Conservation (phyloP, 2,888 invertebrate species). For the Rhodophaea formosa region DNA sequence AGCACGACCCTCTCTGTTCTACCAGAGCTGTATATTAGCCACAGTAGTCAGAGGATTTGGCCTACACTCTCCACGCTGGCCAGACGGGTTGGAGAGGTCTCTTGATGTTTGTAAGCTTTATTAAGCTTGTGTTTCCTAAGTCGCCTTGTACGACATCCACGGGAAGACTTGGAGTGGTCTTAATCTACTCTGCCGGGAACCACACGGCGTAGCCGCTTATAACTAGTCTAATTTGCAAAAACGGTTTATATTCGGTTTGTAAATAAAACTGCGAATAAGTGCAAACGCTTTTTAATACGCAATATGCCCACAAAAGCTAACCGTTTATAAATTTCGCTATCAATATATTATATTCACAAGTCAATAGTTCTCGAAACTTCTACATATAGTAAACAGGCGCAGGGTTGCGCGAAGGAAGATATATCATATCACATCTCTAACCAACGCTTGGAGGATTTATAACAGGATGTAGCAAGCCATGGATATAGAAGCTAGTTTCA, state of each 20-base stretch:
- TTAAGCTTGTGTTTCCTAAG: too few species aligned
- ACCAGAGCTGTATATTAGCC: too few species aligned
- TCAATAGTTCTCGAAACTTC: conserved; percentile 40
- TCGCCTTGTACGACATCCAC: too few species aligned
- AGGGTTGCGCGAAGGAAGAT: conserved; percentile 45
- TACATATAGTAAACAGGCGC: conserved; percentile 36
- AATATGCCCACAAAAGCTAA: conserved; percentile 80
- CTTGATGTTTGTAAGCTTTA: too few species aligned
- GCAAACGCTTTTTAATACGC: conserved; percentile 73
- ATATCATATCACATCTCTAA: conserved; percentile 51
- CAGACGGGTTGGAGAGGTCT: too few species aligned
- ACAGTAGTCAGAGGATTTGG: too few species aligned
- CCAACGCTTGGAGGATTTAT: background rate
- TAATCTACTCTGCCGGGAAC: too few species aligned
- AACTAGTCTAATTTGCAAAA: too few species aligned
- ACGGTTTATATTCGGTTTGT: conserved; percentile 21
- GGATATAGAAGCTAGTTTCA: background rate
- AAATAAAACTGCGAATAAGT: conserved; percentile 58
- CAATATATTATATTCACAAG: conserved; percentile 64
- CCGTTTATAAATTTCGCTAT: conserved; percentile 71
- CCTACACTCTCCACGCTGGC: too few species aligned
- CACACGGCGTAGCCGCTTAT: too few species aligned
- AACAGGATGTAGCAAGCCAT: background rate
- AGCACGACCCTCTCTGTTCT: too few species aligned
- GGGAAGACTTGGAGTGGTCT: too few species aligned